Base-by-base conservation (phyloP, 2,797 vertebrate genomes). In the Acanthurus lineatus region DNA sequence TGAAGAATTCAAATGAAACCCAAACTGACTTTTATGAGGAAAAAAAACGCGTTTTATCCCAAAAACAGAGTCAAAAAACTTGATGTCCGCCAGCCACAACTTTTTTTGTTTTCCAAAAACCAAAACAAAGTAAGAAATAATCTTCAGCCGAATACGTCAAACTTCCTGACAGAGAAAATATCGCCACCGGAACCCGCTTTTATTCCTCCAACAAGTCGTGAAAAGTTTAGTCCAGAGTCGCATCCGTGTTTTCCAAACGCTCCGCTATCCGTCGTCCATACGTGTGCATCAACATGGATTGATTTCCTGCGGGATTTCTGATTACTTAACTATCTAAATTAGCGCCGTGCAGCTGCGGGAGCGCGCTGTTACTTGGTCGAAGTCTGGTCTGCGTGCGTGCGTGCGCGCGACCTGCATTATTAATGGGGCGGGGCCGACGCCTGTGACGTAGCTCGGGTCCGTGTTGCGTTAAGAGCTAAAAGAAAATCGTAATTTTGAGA, bases 161-260 rank as follows among this genome's bases (percentile, higher is more conserved):
- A 93, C 94, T 95, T 95, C 93, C 93, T 92, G 93, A 94, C 92
- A 86, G 81, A 82, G 76, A 89, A 75, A 73, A 77, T 66, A 83
- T 90, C 91, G 73, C 87, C 86, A 92, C 93, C 93, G 94, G 94
- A 95, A 94, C 93, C 89, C 63, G 80, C 73, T 76, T 77, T 68
- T 62, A 65, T 32, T 65, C 79, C 51, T 89, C 86, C 83, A 81
- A 68, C 61, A 70, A 58, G 86, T 71, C 61, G 49, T 51, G 73
- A 64, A 80, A 91, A 61, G 28, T 28, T 25, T 22, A 1, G 42
- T 71, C 68, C 76, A 7, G 49, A 4, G 10, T 38, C n/a, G 45
- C 0, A 1, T 75, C 79, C 57, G 14, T 58, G 74, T 78, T 56
- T 5, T 6, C 61, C 74, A 6, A 17, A 2, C 4, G 1, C 6